Conservation (phyloP, 2,797 vertebrate genomes). For the Sebastolobus altivelis region DNA sequence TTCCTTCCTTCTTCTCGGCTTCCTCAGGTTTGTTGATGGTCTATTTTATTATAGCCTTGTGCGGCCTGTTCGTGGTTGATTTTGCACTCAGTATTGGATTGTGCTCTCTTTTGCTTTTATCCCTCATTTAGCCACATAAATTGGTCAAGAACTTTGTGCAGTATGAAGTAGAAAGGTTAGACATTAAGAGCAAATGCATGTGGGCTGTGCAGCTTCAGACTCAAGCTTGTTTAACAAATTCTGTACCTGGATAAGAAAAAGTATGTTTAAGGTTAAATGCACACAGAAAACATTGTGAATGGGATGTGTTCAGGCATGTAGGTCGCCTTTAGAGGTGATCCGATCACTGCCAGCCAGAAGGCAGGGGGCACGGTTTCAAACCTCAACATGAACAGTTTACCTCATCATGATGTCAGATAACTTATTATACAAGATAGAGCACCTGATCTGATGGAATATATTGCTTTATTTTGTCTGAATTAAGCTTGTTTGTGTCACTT, state of each 20-base stretch:
- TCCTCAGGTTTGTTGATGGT: conserved; percentile 19
- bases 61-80: conserved; percentile 25
- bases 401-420: not conserved
- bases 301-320: not conserved
- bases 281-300: not conserved
- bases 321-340: not conserved
- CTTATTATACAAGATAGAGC: not conserved
- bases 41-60: conserved; percentile 25
- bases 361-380: not conserved
- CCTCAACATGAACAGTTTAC: not conserved
- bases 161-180: conserved; percentile 1
- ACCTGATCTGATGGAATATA: not conserved
- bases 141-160: not conserved
- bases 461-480: not conserved
- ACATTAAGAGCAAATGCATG: conserved; percentile 10
- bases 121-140: conserved; percentile 19
- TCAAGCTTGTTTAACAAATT: not conserved
- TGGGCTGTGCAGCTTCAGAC: not conserved
- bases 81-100: conserved; percentile 31
- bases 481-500: conserved; percentile 1
- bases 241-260: not conserved
- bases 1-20: not conserved
- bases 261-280: not conserved
- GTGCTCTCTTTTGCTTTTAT: conserved; percentile 33
- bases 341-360: not conserved